Evolutionary conservation across 2,113 vertebrate genomes (phyloP).

Genomic region (Lepidothrix coronata): DNA sequence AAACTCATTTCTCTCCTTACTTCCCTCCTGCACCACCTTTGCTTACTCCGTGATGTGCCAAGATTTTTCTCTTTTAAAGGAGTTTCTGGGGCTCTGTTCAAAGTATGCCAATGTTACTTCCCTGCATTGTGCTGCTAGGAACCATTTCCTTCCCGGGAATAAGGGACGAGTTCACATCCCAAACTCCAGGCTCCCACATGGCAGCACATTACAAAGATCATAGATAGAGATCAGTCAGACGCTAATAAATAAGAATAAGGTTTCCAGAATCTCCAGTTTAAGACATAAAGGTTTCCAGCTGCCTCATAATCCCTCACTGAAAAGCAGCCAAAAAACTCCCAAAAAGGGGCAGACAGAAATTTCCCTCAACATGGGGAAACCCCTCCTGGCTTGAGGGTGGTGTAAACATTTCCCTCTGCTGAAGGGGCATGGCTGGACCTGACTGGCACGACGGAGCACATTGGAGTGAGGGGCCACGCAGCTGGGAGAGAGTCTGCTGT

Average conservation of each 20-base stretch:
- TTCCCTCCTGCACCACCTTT: conserved; percentile 30
- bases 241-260: conserved; percentile 34
- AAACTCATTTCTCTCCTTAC: conserved; percentile 26
- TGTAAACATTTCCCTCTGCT: background rate
- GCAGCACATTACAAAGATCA: conserved; percentile 44
- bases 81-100: background rate
- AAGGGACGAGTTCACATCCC: conserved; percentile 30
- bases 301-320: conserved; percentile 29
- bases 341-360: background rate
- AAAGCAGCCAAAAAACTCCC: conserved; percentile 24
- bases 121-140: conserved; percentile 54
- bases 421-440: background rate
- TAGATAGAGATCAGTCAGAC: conserved; percentile 49
- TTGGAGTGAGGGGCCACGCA: background rate
- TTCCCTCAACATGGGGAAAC: background rate
- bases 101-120: conserved; percentile 43
- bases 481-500: fast-evolving
- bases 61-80: background rate
- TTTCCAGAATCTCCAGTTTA: conserved; percentile 53
- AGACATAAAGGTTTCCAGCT: conserved; percentile 50
- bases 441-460: background rate
- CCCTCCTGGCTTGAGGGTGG: background rate
- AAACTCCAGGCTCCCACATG: conserved; percentile 27
- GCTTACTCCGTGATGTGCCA: background rate
- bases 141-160: conserved; percentile 33